phyloP scores from a whole-genome alignment of 2,113 vertebrate species.

The Phaethornis superciliosus region DNA sequence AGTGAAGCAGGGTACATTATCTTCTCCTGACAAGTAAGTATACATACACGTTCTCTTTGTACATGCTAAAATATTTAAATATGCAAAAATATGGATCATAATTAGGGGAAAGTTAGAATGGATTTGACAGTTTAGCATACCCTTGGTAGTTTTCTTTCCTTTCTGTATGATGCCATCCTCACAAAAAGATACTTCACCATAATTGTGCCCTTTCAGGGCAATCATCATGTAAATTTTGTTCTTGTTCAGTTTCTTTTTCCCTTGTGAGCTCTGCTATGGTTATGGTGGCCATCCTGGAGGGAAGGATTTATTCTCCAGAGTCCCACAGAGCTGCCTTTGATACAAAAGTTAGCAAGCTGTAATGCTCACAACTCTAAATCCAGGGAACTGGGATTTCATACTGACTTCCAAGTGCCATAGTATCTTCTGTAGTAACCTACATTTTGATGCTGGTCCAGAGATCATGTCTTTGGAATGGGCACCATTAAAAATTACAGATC shows the following conservation, averaged over 20 bases:
- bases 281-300: neutral
- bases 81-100: conserved; percentile 57
- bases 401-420: neutral
- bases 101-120: conserved; percentile 52
- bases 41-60: neutral
- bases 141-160: conserved; percentile 8
- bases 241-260: neutral
- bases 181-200: neutral
- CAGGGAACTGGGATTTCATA: neutral
- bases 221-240: conserved; percentile 46
- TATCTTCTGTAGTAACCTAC: neutral
- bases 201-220: conserved; percentile 21
- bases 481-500: neutral
- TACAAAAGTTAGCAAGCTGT: neutral
- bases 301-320: neutral
- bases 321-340: neutral
- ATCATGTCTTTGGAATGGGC: neutral
- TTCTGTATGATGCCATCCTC: neutral
- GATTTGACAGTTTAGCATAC: conserved; percentile 51
- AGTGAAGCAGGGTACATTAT: neutral
- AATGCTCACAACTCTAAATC: neutral
- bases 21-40: conserved; percentile 15
- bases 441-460: neutral
- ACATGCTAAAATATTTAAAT: conserved; percentile 58
- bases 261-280: neutral